Base-by-base conservation (phyloP, 2,113 vertebrate species). In the Macrotus californicus region DNA sequence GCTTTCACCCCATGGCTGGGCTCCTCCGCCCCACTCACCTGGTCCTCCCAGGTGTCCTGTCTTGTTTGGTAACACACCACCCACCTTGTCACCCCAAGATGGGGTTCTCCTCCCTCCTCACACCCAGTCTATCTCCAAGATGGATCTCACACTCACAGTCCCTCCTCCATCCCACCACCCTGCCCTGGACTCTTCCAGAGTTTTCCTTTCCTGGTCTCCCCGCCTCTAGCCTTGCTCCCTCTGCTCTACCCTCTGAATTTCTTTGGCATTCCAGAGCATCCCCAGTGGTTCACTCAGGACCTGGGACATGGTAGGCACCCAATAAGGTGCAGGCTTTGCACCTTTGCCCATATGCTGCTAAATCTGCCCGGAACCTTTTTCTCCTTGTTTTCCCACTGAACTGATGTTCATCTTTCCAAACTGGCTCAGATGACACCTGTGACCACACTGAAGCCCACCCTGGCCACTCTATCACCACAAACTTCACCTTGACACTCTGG, bases 221-320 rank as follows among this genome's bases (percentile, higher is more conserved):
- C 10, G 31, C 43, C 66, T 56, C 52, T 6, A 26, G 36, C 19
- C 61, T 5, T 29, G 22, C 22, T 36, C 69, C 59, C 36, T 61
- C 31, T 26, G 21, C 13, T 16, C 43, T 11, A 3, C 16, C 64
- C 7, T 84, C 70, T 21, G 24, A 10, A 36, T 31, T 7, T 70
- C 89, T 11, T 1, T 5, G 21, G 72, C 29, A 2, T 66, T 34
- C 34, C 16, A 22, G 79, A 79, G 48, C 52, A 26, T 2, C 54
- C 12, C 10, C 15, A 3, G 61, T 3, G 52, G 13, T 67, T 43
- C 29, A 0, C 69, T 7, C 1, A 1, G 69, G 80, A 12, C 52
- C 24, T 0, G 54, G 64, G 21, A 0, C 8, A 0, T 0, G 4
- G 86, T 0, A 1, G 36, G 72, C 16, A 6, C 43, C 22, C 0